Percentiles rank a stretch among this genome's conserved stretches.
Evolutionary conservation across 2,888 invertebrate species (phyloP).

Genomic region (Asteroscopus sphinx): DNA sequence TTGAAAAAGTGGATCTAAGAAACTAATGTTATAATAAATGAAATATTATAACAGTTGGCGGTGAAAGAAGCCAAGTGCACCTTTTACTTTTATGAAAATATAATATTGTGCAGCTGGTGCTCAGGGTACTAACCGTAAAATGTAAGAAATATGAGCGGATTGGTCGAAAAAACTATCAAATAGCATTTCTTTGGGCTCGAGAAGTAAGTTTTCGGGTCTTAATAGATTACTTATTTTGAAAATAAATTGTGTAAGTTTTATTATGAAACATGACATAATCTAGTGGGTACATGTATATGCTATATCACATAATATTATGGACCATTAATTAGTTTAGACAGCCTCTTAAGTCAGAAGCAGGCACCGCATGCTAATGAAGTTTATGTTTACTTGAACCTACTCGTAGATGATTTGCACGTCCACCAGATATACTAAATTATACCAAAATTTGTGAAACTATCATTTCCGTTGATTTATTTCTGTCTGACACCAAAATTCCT

Average conservation of each 20-base stretch:
- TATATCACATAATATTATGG: not conserved
- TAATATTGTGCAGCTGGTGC: constrained; percentile 37
- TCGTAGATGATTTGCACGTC: not conserved
- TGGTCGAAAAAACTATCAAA: constrained; percentile 15
- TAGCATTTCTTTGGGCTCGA: not conserved
- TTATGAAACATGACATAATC: too few species aligned
- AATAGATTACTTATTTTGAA: too few species aligned
- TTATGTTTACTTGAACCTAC: not conserved
- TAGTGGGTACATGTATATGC: too few species aligned
- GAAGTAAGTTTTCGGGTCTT: not conserved
- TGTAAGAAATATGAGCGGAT: constrained; percentile 30
- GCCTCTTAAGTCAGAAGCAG: not conserved
- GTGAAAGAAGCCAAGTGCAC: constrained; percentile 28
- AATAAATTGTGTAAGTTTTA: too few species aligned
- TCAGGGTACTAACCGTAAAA: constrained; percentile 31
- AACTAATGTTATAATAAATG: too few species aligned
- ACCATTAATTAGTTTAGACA: not conserved
- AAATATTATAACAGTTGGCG: too few species aligned
- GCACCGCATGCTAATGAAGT: not conserved
- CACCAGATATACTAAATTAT: not conserved
- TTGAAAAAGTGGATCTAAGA: too few species aligned
- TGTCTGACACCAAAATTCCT: too few species aligned
- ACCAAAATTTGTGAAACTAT: too few species aligned
- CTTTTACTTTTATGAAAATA: constrained; percentile 47
- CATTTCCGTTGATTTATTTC: too few species aligned